Base-by-base conservation (phyloP, 1,140 invertebrate species). In the Drosophila repleta region DNA sequence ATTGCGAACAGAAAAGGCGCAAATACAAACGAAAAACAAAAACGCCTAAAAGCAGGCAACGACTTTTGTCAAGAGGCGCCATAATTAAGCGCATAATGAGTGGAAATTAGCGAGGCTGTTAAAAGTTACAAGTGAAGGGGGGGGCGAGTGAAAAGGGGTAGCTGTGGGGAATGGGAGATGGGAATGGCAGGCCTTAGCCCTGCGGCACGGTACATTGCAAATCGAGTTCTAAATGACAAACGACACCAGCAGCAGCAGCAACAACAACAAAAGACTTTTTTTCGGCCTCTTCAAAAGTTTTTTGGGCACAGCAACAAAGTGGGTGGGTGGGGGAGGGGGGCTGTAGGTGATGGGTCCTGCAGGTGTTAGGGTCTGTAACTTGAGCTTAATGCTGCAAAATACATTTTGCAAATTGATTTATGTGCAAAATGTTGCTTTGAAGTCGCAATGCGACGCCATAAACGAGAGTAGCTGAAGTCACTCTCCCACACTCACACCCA, bases 391-490 rank as follows among this genome's bases (percentile, higher is more conserved):
- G 62, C 58, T 52, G 48, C 15, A 63, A 79, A 81, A 74, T 81
- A 88, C 57, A 82, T 82, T 76, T 69, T 64, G 64, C 71, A 87
- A 87, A 87, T 87, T 87, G 82, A 87, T 88, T 88, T 87, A 87
- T 29, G 71, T 64, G 61, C 13, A 74, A 65, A 88, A 67, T 71
- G 56, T 58, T 57, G 71, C 82, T 87, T 87, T 87, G 82, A 87
- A 88, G 83, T 87, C 57, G 24, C 37, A 45, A 56, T 29, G 21
- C 24, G 48, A 51, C 8, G 48, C 48, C 48, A n/a, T 26, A 29
- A 51, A 51, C 21, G 15, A 29, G 32, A 35, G 52, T 21, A 29
- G 32, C 43, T 46, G 39, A n/a, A n/a, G n/a, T n/a, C n/a, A n/a
- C 48, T 43, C 3, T 17, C 3, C 8, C 2, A 11, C 35, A 8